A percentile compares a stretch with the other conserved stretches of the same genome.
phyloP scores from a whole-genome alignment of 2,797 vertebrate genomes.

The Philypnodon macrostomus region DNA sequence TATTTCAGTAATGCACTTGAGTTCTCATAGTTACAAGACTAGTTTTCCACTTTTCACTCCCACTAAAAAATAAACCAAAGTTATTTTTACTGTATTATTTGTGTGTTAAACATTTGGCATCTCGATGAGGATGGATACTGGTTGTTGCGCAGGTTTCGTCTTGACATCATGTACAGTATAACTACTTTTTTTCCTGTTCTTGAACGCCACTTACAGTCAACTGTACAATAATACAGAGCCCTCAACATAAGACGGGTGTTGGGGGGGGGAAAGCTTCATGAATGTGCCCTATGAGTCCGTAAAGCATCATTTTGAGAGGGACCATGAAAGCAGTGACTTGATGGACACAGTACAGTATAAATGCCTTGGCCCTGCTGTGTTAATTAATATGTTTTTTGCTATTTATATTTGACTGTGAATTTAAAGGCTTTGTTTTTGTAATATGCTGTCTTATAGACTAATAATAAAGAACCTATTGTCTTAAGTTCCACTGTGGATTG shows the following conservation, averaged over 20 bases:
- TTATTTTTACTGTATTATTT: too few species aligned
- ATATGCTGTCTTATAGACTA: constrained; percentile 64
- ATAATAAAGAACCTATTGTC: constrained; percentile 65
- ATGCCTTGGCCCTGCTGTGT: constrained; percentile 38
- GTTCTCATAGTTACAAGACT: constrained; percentile 13
- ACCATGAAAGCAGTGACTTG: constrained; percentile 44
- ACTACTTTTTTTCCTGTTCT: constrained; percentile 14
- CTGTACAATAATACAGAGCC: constrained; percentile 8
- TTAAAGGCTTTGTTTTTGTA: constrained; percentile 60
- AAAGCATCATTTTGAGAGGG: constrained; percentile 36
- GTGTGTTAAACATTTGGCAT: too few species aligned
- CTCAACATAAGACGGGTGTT: neutral
- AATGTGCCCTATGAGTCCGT: constrained; percentile 57
- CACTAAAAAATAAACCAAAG: constrained; percentile 53
- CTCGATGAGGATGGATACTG: too few species aligned
- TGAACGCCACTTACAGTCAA: constrained; percentile 5
- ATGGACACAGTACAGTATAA: constrained; percentile 12
- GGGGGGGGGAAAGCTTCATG: constrained; percentile 36
- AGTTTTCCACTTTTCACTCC: constrained; percentile 24
- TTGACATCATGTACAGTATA: constrained; percentile 1
- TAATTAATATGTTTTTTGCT: constrained; percentile 57
- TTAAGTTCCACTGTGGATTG: too few species aligned
- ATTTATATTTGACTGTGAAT: constrained; percentile 75
- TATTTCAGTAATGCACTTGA: constrained; percentile 40
- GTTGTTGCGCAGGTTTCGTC: constrained; percentile 16